Conservation (phyloP, 2,888 invertebrate genomes). For the Phyllotreta cruciferae region DNA sequence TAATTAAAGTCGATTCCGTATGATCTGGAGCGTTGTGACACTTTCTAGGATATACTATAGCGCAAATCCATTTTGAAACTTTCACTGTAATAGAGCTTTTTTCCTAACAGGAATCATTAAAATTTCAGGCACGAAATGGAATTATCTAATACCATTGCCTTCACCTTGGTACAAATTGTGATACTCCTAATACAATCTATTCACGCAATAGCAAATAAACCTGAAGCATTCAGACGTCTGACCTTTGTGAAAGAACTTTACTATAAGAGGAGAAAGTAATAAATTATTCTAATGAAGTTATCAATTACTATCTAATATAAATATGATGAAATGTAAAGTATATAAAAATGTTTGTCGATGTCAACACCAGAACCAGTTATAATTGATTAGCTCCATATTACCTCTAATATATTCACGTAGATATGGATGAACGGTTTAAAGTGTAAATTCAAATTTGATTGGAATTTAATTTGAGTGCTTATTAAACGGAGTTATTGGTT, state of each 20-base stretch:
- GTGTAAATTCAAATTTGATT: no score
- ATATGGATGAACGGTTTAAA: no score
- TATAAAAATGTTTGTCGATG: conserved; percentile 5
- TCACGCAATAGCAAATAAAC: conserved; percentile 2
- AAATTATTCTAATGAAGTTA: conserved; percentile 15
- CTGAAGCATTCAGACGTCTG: conserved; percentile 17
- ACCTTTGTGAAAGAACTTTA: conserved; percentile 9
- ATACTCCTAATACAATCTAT: conserved; percentile 16
- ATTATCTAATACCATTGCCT: conserved; percentile 7
- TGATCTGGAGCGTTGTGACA: conserved; percentile 11
- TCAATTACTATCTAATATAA: conserved; percentile 10
- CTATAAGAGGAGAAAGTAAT: conserved; percentile 8
- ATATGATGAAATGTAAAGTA: conserved; percentile 12
- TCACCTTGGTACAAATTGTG: conserved; percentile 6
- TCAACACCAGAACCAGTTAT: conserved; percentile 13
- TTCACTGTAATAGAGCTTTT: not conserved
- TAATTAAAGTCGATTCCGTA: conserved; percentile 11
- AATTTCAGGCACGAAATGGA: not conserved
- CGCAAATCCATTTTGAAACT: conserved; percentile 4
- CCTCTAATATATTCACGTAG: no score
- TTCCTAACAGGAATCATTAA: no score
- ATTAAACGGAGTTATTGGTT: no score
- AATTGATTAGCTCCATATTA: conserved; percentile 15
- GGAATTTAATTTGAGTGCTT: no score
- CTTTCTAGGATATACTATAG: not conserved